A percentile compares a stretch with the other conserved stretches of the same genome.
These are phyloP conservation scores for Polymixis flavicincta DNA, from an alignment of 2,888 invertebrate genomes.

Conservation along the genomic window DNA sequence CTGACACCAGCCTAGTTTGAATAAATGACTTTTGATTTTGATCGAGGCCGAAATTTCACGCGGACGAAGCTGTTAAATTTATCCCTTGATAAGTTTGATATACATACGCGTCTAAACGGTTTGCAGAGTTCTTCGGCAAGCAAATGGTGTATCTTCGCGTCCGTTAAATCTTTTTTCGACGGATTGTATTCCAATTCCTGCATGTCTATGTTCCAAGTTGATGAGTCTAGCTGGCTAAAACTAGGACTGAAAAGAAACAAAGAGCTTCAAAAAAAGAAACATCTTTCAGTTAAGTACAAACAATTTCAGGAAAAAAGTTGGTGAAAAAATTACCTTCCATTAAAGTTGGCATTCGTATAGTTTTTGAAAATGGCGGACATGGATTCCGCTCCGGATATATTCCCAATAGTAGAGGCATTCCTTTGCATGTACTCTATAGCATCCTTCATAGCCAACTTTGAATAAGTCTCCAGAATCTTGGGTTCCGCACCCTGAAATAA, in stretches of 20 bases:
- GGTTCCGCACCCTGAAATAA: conserved; percentile 94
- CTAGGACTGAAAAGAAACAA: conserved; percentile 91
- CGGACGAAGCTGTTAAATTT: too few relatives aligned
- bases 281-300: background rate
- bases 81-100: conserved; percentile 44
- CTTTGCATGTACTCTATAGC: conserved; percentile 97
- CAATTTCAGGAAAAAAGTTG: too few relatives aligned
- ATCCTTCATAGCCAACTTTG: conserved; percentile 97
- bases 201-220: conserved; percentile 97
- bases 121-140: conserved; percentile 97
- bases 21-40: too few relatives aligned
- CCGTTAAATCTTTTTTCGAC: conserved; percentile 97
- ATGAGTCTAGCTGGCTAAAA: conserved; percentile 95
- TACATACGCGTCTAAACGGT: conserved; percentile 95
- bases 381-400: conserved; percentile 96
- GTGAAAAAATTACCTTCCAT: conserved; percentile 92
- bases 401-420: conserved; percentile 96
- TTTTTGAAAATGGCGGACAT: conserved; percentile 98
- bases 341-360: conserved; percentile 95
- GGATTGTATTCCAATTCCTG: conserved; percentile 98
- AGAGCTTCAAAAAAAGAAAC: background rate
- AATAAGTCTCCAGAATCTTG: conserved; percentile 98
- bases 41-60: too few relatives aligned
- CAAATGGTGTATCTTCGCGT: conserved; percentile 98
- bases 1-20: too few relatives aligned